These are phyloP conservation scores for Actinernus sp. DNA, from an alignment of 92 coral and sea anemone species.

Conservation along the genomic window DNA sequence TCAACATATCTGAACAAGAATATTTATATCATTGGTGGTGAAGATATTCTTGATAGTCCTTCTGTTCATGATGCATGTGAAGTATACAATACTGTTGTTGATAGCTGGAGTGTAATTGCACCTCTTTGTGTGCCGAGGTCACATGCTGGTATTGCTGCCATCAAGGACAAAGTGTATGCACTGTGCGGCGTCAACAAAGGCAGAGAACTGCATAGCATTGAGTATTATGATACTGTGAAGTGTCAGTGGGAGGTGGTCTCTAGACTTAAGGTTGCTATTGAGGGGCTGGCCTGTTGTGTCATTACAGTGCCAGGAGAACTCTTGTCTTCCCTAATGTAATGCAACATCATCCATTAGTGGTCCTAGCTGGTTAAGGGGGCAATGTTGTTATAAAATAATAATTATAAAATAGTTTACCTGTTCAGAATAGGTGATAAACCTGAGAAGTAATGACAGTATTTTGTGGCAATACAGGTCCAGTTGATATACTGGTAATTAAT, in stretches of 20 bases:
- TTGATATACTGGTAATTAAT: no score
- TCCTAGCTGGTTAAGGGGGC: no score
- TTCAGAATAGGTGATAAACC: no score
- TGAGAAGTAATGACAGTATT: no score
- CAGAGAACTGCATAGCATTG: conserved; percentile 77
- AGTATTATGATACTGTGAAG: conserved; percentile 79
- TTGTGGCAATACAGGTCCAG: no score
- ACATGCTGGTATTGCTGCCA: conserved; percentile 63
- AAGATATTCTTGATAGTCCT: conserved; percentile 65
- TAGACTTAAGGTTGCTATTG: conserved; percentile 65
- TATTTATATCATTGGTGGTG: conserved; percentile 80
- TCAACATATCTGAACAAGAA: conserved; percentile 40
- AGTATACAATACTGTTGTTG: conserved; percentile 58
- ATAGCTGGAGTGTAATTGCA: conserved; percentile 68
- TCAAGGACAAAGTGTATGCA: conserved; percentile 64
- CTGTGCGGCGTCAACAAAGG: conserved; percentile 77
- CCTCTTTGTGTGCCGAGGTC: conserved; percentile 69
- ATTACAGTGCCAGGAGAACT: conserved; percentile 87
- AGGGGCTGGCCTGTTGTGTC: conserved; percentile 80
- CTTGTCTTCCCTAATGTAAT: conserved; percentile 36
- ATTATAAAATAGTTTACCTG: no score
- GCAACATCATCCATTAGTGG: no score
- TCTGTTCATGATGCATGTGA: conserved; percentile 74
- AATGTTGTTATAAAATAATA: no score
- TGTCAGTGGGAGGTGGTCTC: conserved; percentile 68